These are phyloP conservation scores for Chalcosyrphus nemorum DNA, from an alignment of 2,888 invertebrate species.

Conservation along the genomic window DNA sequence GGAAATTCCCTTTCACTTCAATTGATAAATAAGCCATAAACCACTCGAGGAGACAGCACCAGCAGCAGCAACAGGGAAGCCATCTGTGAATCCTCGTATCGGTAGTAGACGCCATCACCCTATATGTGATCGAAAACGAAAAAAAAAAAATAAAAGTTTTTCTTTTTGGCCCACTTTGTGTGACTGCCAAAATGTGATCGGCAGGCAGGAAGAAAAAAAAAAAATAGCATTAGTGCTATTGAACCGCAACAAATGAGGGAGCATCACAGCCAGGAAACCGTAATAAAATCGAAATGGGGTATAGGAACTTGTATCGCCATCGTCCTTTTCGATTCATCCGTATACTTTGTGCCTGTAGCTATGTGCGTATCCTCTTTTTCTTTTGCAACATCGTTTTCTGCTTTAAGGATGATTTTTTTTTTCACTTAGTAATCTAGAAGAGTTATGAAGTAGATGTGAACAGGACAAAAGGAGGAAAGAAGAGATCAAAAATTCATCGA, in stretches of 20 bases:
- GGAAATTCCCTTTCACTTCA: slow-evolving; percentile 69
- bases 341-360: not conserved
- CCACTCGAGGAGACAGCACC: slow-evolving; percentile 48
- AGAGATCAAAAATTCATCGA: slow-evolving; percentile 60
- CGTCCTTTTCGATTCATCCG: not conserved
- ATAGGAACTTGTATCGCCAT: slow-evolving; percentile 14
- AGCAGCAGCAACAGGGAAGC: slow-evolving; percentile 40
- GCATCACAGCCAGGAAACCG: slow-evolving; percentile 55
- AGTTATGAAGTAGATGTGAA: slow-evolving; percentile 43
- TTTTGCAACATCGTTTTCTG: slow-evolving; percentile 17
- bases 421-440: slow-evolving; percentile 27
- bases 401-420: slow-evolving; percentile 13
- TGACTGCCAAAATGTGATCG: slow-evolving; percentile 47
- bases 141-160: too few relatives aligned
- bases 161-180: slow-evolving; percentile 20
- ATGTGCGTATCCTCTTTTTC: not conserved
- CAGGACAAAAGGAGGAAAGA: slow-evolving; percentile 19
- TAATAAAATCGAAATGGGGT: slow-evolving; percentile 62
- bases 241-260: slow-evolving; percentile 72
- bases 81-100: slow-evolving; percentile 1
- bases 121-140: slow-evolving; percentile 19
- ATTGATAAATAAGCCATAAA: slow-evolving; percentile 72
- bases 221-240: slow-evolving; percentile 56
- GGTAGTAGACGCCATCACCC: not conserved
- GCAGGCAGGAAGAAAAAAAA: slow-evolving; percentile 29